phyloP scores from a whole-genome alignment of 2,797 vertebrate genomes.

The Anguilla obscura region DNA sequence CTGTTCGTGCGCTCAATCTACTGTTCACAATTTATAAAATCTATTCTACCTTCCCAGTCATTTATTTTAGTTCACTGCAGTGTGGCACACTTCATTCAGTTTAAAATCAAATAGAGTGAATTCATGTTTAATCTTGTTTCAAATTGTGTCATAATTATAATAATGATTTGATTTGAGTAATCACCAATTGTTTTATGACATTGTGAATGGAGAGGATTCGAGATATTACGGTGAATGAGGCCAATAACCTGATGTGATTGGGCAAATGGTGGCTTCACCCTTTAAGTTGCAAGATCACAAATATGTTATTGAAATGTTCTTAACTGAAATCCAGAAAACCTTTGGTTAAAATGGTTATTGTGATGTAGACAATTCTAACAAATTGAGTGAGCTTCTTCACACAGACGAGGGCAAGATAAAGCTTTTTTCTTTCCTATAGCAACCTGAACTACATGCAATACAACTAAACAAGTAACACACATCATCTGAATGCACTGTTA shows the following conservation, averaged over 20 bases:
- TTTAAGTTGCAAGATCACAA: no score
- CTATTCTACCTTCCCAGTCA: not conserved
- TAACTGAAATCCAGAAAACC: no score
- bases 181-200: not conserved
- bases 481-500: no score
- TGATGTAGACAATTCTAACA: not conserved
- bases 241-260: not conserved
- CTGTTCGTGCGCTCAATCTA: not conserved
- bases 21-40: not conserved
- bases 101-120: constrained; percentile 3
- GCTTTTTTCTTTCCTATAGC: not conserved
- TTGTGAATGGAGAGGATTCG: not conserved
- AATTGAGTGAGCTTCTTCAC: not conserved
- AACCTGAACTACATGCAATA: not conserved
- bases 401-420: not conserved
- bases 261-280: not conserved
- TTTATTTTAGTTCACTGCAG: not conserved
- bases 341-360: not conserved
- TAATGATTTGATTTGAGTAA: not conserved
- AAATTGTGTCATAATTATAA: not conserved
- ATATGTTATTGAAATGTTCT: no score
- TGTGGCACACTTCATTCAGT: not conserved
- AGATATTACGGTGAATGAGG: not conserved
- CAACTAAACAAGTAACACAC: no score
- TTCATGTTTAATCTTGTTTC: not conserved